Conservation (phyloP, 2,797 vertebrate species). For the Phaenicophaeus curvirostris region DNA sequence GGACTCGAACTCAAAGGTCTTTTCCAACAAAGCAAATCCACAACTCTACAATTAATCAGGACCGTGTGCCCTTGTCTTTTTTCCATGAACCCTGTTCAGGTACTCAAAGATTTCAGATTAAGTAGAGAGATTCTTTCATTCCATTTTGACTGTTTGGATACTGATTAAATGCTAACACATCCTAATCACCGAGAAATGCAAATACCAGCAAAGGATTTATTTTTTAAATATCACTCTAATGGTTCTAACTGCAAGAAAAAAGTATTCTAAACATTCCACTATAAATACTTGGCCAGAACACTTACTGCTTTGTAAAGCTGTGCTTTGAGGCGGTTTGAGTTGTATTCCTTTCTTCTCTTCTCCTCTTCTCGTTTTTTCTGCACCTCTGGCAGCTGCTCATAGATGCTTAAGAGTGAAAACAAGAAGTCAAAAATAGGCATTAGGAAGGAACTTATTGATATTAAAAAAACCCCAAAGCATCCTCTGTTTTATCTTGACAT, state of each 20-base stretch:
- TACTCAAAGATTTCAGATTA: not conserved
- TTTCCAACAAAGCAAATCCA: too few species aligned
- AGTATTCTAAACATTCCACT: not conserved
- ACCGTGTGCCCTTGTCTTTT: not conserved
- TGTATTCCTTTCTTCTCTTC: constrained; percentile 82
- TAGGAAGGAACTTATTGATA: not conserved
- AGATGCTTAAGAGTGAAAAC: constrained; percentile 79
- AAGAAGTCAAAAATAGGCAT: not conserved
- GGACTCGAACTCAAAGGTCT: too few species aligned
- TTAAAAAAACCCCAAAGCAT: too few species aligned
- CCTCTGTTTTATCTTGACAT: not conserved
- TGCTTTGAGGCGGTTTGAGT: constrained; percentile 85
- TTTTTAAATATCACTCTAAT: not conserved
- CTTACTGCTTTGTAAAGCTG: constrained; percentile 89
- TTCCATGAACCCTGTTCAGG: not conserved
- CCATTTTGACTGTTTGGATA: not conserved
- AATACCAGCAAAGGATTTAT: not conserved
- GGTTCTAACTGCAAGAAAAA: not conserved
- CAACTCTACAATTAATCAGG: too few species aligned
- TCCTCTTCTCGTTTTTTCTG: constrained; percentile 84
- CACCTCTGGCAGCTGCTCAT: constrained; percentile 91
- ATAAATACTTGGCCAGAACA: not conserved
- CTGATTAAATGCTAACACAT: not conserved
- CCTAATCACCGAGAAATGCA: not conserved
- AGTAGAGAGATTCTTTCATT: not conserved